These are phyloP conservation scores for Chrysocyon brachyurus DNA, from an alignment of 2,797 vertebrate genomes.

Conservation along the genomic window DNA sequence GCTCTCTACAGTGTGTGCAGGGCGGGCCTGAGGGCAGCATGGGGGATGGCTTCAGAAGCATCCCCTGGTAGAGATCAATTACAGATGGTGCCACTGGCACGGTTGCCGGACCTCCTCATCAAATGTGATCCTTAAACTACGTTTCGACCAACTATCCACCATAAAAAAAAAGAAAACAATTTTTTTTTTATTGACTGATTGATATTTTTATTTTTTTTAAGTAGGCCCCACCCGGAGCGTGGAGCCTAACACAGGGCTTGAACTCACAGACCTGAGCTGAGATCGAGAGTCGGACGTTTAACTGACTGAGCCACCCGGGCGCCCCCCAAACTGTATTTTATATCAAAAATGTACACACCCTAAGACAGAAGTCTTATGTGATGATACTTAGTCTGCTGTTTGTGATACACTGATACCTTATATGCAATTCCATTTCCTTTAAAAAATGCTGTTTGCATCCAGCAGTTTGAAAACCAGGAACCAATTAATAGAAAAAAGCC, in stretches of 20 bases:
- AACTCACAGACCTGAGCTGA: background rate
- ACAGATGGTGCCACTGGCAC: background rate
- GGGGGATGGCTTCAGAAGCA: background rate
- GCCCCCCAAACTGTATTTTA: background rate
- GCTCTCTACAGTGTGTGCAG: background rate
- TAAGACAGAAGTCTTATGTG: background rate
- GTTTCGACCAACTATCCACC: background rate
- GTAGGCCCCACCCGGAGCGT: background rate
- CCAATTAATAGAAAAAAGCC: background rate
- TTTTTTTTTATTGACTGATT: background rate
- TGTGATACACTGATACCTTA: background rate
- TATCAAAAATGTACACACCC: background rate
- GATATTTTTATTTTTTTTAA: background rate
- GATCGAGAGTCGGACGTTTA: background rate
- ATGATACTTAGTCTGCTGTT: background rate
- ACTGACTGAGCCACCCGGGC: background rate
- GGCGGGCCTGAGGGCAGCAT: accelerated
- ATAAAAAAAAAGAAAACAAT: background rate
- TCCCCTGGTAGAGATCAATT: accelerated
- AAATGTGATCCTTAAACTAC: background rate
- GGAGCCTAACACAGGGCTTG: background rate
- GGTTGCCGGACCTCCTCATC: background rate
- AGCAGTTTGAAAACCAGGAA: conserved; percentile 26
- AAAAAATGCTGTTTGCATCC: background rate
- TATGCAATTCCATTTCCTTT: background rate